phyloP scores from a whole-genome alignment of 2,888 invertebrate species.

The Trypoxylon attenuatum region DNA sequence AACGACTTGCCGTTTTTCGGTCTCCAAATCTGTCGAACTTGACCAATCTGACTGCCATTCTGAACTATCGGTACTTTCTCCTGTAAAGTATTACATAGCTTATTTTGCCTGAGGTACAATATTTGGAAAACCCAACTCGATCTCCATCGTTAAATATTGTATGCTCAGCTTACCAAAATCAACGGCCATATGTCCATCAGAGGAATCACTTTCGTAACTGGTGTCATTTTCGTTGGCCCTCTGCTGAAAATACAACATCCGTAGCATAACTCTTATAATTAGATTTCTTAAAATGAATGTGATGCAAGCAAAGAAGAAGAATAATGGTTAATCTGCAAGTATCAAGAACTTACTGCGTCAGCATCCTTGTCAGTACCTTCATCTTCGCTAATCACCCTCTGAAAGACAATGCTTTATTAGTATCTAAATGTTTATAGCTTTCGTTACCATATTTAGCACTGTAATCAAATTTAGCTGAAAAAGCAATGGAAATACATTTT shows the following conservation, averaged over 20 bases:
- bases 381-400: conserved; percentile 78
- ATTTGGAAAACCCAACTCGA: no score
- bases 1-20: conserved; percentile 14
- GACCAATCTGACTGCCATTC: conserved; percentile 72
- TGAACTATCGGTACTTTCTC: conserved; percentile 51
- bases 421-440: no score
- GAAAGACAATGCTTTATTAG: conserved; percentile 47
- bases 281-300: no score
- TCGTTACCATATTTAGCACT: no score
- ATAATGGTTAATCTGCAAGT: no score
- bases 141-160: neutral
- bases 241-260: conserved; percentile 70
- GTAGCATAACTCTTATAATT: no score
- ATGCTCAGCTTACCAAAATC: conserved; percentile 41
- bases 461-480: neutral
- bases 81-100: conserved; percentile 24
- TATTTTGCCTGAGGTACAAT: neutral
- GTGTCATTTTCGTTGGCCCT: conserved; percentile 76
- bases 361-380: conserved; percentile 70
- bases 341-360: conserved; percentile 56
- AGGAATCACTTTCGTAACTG: conserved; percentile 58
- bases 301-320: no score
- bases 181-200: conserved; percentile 37
- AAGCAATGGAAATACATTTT: neutral
- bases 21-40: conserved; percentile 51